A percentile compares a stretch with the other conserved stretches of the same genome.
Conservation (phyloP, 1,140 invertebrate species). For the Pollicipes pollicipes region DNA sequence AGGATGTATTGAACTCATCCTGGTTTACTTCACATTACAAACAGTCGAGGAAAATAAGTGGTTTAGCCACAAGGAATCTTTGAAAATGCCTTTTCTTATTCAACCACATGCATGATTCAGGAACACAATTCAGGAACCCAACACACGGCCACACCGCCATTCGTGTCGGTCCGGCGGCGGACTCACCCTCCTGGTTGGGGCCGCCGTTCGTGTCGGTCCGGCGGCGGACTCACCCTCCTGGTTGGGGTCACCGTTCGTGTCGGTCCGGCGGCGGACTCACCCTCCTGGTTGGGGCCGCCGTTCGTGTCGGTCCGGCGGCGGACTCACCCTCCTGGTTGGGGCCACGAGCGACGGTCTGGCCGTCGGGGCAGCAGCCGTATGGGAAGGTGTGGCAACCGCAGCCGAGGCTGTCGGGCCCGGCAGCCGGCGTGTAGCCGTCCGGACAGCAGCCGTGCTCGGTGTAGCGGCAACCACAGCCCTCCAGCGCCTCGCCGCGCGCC, state of each 20-base stretch:
- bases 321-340: slow-evolving; percentile 34
- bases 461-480: slow-evolving; percentile 63
- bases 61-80: no score
- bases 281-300: slow-evolving; percentile 13
- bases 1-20: no score
- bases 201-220: no score
- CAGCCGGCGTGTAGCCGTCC: slow-evolving; percentile 59
- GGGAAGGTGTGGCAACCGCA: slow-evolving; percentile 62
- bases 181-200: no score
- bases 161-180: no score
- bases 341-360: slow-evolving; percentile 46
- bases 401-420: slow-evolving; percentile 55
- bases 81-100: not conserved
- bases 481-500: slow-evolving; percentile 51
- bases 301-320: slow-evolving; percentile 9
- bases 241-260: no score
- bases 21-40: no score
- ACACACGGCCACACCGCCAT: not conserved
- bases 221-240: no score
- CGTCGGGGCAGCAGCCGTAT: slow-evolving; percentile 73
- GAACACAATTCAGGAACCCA: not conserved
- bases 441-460: slow-evolving; percentile 67
- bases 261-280: no score
- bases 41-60: no score
- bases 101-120: not conserved